Evolutionary conservation across 2,797 vertebrate species (phyloP).

Genomic region (Florisuga fusca): DNA sequence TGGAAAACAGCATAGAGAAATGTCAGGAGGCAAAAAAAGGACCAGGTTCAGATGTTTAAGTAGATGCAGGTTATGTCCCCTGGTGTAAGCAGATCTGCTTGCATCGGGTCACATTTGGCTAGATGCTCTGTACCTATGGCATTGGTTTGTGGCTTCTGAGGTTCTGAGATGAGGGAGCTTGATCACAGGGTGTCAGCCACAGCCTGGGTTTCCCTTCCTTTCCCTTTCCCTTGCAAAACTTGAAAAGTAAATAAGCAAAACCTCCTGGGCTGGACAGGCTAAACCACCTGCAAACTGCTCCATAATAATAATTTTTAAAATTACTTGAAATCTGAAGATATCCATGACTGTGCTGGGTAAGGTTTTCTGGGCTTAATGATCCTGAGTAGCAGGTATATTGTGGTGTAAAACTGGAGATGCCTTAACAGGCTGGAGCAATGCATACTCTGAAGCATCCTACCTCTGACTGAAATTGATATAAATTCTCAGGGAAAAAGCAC

Average conservation of each 20-base stretch:
- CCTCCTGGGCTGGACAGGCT: background rate
- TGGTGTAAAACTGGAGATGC: background rate
- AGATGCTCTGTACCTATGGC: background rate
- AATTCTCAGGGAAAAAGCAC: background rate
- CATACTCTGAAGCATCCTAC: background rate
- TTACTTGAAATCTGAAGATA: background rate
- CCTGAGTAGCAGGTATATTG: background rate
- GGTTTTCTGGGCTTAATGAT: background rate
- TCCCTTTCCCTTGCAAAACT: background rate
- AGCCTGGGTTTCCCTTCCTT: background rate
- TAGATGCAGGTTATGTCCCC: background rate
- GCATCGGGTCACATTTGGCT: background rate
- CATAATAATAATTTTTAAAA: background rate
- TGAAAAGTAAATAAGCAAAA: background rate
- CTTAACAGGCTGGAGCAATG: background rate
- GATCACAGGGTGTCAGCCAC: constrained; percentile 4
- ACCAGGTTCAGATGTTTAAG: background rate
- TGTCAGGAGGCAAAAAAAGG: background rate
- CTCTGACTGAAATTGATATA: background rate
- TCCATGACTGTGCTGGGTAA: background rate
- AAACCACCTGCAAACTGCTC: background rate
- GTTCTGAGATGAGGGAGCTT: background rate
- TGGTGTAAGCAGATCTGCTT: background rate
- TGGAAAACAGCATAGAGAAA: background rate
- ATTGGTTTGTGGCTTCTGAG: constrained; percentile 4